Evolutionary conservation across 2,888 invertebrate species (phyloP).

Genomic region (Eueremaeus valkanovi): DNA sequence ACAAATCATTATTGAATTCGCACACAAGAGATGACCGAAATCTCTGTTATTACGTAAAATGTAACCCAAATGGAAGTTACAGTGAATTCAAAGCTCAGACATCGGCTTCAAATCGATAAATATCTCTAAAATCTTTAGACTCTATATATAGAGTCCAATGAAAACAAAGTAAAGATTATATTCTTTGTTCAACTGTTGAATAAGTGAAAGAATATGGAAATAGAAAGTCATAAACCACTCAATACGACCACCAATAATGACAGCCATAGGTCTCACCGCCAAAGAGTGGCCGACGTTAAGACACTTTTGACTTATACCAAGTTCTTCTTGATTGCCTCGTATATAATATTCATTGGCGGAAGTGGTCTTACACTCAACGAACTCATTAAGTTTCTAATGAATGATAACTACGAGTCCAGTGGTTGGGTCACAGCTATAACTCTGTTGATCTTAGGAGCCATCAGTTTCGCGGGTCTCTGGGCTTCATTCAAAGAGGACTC

Average conservation of each 20-base stretch:
- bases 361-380: slow-evolving; percentile 36
- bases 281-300: neutral
- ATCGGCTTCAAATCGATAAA: too few relatives aligned
- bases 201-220: too few relatives aligned
- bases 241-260: neutral
- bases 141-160: too few relatives aligned
- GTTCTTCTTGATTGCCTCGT: slow-evolving; percentile 19
- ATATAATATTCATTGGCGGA: slow-evolving; percentile 36
- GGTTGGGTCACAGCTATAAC: slow-evolving; percentile 33
- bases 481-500: slow-evolving; percentile 38
- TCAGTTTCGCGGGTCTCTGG: slow-evolving; percentile 32
- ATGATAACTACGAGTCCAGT: slow-evolving; percentile 2
- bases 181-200: too few relatives aligned
- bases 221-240: neutral
- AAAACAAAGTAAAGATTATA: too few relatives aligned
- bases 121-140: too few relatives aligned
- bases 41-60: neutral
- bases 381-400: slow-evolving; percentile 32
- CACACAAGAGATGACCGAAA: neutral
- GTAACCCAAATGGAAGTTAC: too few relatives aligned
- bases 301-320: slow-evolving; percentile 36
- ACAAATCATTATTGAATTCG: neutral
- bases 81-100: too few relatives aligned
- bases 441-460: slow-evolving; percentile 5
- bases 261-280: neutral